Evolutionary conservation across 2,888 invertebrate genomes (phyloP).

Genomic region (Plebejus melissa): DNA sequence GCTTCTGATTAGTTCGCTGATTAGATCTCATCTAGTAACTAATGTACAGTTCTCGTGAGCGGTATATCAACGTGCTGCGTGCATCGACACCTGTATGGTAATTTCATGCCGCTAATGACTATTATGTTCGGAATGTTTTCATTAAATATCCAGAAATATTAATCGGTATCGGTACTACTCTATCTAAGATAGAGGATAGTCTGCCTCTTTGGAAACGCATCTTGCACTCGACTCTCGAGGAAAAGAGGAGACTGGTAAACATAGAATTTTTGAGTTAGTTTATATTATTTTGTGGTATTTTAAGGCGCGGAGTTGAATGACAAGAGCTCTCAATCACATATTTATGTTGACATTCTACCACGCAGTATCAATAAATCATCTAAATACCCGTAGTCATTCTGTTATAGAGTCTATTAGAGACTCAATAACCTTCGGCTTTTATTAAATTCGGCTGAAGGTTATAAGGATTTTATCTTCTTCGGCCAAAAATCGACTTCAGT

Average conservation of each 20-base stretch:
- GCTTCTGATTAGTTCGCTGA: slow-evolving; percentile 2
- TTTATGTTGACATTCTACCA: too few relatives aligned
- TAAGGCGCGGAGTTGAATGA: too few relatives aligned
- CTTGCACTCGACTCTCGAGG: neutral
- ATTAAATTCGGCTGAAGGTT: neutral
- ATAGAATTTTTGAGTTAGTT: neutral
- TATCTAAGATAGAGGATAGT: neutral
- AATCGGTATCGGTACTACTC: neutral
- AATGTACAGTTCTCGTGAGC: neutral
- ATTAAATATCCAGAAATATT: neutral
- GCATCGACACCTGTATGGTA: neutral
- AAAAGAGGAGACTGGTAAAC: neutral
- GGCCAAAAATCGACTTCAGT: neutral
- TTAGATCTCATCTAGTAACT: neutral
- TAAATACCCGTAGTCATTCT: too few relatives aligned
- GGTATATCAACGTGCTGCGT: neutral
- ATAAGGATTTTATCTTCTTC: neutral
- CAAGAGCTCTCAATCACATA: too few relatives aligned
- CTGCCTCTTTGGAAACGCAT: neutral
- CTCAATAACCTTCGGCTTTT: neutral
- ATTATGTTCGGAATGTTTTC: slow-evolving; percentile 1
- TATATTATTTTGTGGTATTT: too few relatives aligned
- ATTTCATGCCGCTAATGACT: slow-evolving; percentile 4
- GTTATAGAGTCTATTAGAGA: too few relatives aligned
- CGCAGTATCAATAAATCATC: too few relatives aligned